phyloP scores from a whole-genome alignment of 2,113 vertebrate species.

The Cromileptes altivelis region DNA sequence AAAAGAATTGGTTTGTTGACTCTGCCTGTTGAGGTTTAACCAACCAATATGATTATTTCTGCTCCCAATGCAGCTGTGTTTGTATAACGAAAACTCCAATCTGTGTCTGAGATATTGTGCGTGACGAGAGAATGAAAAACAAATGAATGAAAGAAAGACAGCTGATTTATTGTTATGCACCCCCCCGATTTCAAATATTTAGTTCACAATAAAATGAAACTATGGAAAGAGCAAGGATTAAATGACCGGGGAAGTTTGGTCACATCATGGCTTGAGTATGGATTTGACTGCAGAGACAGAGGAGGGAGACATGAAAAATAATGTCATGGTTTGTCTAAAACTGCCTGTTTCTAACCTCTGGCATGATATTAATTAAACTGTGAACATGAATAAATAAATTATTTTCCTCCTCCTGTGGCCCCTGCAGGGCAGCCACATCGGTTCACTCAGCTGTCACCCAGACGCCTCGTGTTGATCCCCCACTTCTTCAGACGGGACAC shows the following conservation, averaged over 20 bases:
- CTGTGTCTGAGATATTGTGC: slow-evolving; percentile 58
- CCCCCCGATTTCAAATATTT: slow-evolving; percentile 56
- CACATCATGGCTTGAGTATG: neutral
- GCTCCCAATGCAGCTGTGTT: slow-evolving; percentile 71
- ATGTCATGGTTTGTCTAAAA: neutral
- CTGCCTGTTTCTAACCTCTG: slow-evolving; percentile 30
- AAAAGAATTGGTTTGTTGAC: slow-evolving; percentile 44
- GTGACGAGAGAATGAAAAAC: slow-evolving; percentile 63
- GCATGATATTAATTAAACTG: slow-evolving; percentile 57
- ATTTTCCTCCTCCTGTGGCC: slow-evolving; percentile 37
- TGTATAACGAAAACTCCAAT: slow-evolving; percentile 65
- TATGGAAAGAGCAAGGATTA: slow-evolving; percentile 30
- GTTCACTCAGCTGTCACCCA: slow-evolving; percentile 55
- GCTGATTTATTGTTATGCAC: slow-evolving; percentile 35
- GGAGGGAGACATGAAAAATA: neutral
- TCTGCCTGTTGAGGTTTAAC: slow-evolving; percentile 65
- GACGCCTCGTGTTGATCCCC: slow-evolving; percentile 13
- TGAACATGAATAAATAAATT: slow-evolving; percentile 62
- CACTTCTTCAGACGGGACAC: slow-evolving; percentile 16
- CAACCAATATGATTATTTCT: slow-evolving; percentile 69
- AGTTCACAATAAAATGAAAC: slow-evolving; percentile 36
- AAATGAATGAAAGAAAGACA: slow-evolving; percentile 48
- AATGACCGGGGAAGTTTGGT: neutral
- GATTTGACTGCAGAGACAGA: neutral
- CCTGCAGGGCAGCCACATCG: slow-evolving; percentile 40